Evolutionary conservation across 2,797 vertebrate genomes (phyloP), one percentile per base, ranked within the genome.

Genomic region (Neosilurus mollespiculum): DNA sequence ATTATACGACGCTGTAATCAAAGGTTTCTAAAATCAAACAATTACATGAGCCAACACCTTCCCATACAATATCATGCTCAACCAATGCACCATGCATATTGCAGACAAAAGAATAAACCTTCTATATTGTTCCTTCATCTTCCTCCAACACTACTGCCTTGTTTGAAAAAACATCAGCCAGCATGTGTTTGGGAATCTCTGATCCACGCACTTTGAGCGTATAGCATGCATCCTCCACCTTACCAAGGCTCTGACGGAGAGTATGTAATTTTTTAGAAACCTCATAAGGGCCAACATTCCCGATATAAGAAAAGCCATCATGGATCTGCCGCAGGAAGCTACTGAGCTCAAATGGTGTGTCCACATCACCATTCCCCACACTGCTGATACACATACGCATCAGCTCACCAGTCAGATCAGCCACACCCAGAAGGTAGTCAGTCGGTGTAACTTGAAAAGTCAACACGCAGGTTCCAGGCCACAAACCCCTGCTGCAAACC

Each of bases 381-480:
- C 98, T 99, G 93, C 95, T 96, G 86, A 99, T 99, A 86, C 98
- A 99, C 94, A 99, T 94, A 1, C 98, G 93, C 98, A 99, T 99
- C 88, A 99, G 92, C 92, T 99, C 98, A 14, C 98, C 98, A 0
- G 97, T 99, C 70, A 99, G 92, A 88, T 99, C 98, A 0, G 98
- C 98, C 89, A 99, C 95, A 12, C 98, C 98, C 83, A 99, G 94
- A 83, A 99, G 94, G 93, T 99, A 99, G 91, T 99, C 98, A 0
- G 97, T 95, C 0, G 97, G 96, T 0, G 96, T 97, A 77, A 99
- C 94, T 86, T 96, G 97, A 93, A 99, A 96, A 88, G 95, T 96
- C 91, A 97, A 94, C 0, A 91, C 91, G 0, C 88, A 67, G 0
- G 83, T 18, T 10, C 84, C 91, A 0, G 8, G 5, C 0, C 80